Percentiles rank a stretch among this genome's conserved stretches.
These are phyloP conservation scores for Protobothrops flavoviridis DNA, from an alignment of 2,113 vertebrate species.

Conservation along the genomic window DNA sequence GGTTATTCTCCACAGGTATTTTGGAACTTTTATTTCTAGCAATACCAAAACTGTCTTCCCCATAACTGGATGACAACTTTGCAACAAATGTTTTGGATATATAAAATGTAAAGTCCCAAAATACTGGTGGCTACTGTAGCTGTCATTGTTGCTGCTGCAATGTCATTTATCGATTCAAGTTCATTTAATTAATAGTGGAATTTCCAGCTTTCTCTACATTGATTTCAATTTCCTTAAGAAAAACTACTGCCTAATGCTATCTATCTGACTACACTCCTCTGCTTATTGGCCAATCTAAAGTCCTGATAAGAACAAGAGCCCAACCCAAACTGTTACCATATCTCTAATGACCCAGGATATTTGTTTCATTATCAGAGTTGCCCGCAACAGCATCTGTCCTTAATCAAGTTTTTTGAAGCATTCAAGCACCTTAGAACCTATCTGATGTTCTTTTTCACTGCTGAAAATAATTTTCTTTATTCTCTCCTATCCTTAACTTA, in stretches of 20 bases:
- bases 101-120: not conserved
- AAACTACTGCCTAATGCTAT: not conserved
- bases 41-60: not conserved
- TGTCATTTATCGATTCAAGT: not conserved
- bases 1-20: not conserved
- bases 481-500: not conserved
- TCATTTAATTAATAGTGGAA: not conserved
- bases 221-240: not conserved
- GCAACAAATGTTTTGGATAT: not conserved
- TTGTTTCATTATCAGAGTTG: not conserved
- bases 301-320: not conserved
- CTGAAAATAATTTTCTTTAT: not conserved
- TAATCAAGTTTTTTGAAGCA: not conserved
- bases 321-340: not conserved
- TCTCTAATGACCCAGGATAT: not conserved
- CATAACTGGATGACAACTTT: not conserved
- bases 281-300: not conserved
- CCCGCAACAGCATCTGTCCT: not conserved
- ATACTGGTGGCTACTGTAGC: not conserved
- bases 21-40: not conserved
- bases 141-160: not conserved
- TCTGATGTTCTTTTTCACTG: not conserved
- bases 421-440: not conserved
- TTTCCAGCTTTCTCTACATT: not conserved
- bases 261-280: not conserved